A percentile compares a stretch with the other conserved stretches of the same genome.
Evolutionary conservation across 2,113 vertebrate genomes (phyloP).

Genomic region (Dasyprocta punctata): DNA sequence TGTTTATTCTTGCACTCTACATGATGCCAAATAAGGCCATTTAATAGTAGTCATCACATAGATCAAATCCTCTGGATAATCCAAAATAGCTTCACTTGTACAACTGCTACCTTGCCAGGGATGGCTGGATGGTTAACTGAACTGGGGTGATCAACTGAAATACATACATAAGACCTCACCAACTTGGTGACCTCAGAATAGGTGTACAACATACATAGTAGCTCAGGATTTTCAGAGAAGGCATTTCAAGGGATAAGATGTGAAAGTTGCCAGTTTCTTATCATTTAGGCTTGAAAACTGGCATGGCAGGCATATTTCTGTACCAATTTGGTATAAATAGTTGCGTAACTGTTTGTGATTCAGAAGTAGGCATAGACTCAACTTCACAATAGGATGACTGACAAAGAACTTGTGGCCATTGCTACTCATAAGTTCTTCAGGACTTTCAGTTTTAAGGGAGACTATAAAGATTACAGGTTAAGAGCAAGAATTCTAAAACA

Average conservation of each 20-base stretch:
- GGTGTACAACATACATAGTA: not conserved
- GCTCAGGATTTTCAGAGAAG: not conserved
- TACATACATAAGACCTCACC: not conserved
- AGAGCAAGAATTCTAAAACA: conserved; percentile 29
- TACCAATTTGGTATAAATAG: not conserved
- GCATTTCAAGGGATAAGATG: not conserved
- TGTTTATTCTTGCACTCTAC: not conserved
- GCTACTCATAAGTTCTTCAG: not conserved
- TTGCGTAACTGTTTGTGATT: not conserved
- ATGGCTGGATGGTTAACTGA: not conserved
- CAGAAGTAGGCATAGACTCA: not conserved
- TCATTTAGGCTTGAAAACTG: not conserved
- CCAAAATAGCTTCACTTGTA: not conserved
- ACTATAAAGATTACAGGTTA: not conserved
- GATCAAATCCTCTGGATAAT: not conserved
- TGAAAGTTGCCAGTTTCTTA: not conserved
- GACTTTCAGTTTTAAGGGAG: not conserved
- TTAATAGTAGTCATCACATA: not conserved
- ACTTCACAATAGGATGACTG: not conserved
- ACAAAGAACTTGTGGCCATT: not conserved
- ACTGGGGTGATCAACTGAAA: not conserved
- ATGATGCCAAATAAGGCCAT: not conserved
- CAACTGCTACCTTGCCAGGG: not conserved
- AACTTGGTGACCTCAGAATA: not conserved
- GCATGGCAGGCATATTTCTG: not conserved